Evolutionary conservation across 2,888 invertebrate species (phyloP).

Genomic region (Drosophila anceps): DNA sequence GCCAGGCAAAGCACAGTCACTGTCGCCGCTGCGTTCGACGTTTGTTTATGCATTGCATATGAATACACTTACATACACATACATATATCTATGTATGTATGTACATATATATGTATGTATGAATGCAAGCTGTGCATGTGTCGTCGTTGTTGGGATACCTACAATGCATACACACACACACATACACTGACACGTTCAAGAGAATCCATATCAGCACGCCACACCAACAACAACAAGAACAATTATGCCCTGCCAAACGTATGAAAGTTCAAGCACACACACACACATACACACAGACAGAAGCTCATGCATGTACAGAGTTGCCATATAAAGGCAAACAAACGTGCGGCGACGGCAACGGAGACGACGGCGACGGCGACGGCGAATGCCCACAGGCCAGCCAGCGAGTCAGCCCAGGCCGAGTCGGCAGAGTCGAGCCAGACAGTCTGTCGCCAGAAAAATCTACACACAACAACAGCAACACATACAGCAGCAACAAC

Average conservation of each 20-base stretch:
- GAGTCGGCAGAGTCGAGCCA: conserved; percentile 53
- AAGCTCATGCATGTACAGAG: conserved; percentile 39
- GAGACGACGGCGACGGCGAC: conserved; percentile 21
- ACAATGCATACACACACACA: neutral
- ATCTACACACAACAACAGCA: conserved; percentile 60
- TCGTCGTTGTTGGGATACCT: conserved; percentile 1
- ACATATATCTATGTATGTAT: conserved; percentile 22
- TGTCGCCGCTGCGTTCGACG: conserved; percentile 17
- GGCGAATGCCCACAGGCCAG: conserved; percentile 48
- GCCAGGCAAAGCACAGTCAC: conserved; percentile 25
- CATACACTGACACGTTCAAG: conserved; percentile 29
- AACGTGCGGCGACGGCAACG: conserved; percentile 40
- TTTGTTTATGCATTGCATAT: conserved; percentile 40
- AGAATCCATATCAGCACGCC: conserved; percentile 75
- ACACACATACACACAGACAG: conserved; percentile 28
- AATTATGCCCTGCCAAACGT: conserved; percentile 64
- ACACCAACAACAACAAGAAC: conserved; percentile 57
- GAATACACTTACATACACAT: conserved; percentile 24
- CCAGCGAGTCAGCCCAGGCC: conserved; percentile 61
- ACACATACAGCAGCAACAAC: conserved; percentile 10
- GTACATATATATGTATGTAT: neutral
- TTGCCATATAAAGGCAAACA: conserved; percentile 65
- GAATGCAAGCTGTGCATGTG: conserved; percentile 5
- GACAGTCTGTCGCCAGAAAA: conserved; percentile 71
- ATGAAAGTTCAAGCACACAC: conserved; percentile 64